phyloP scores from a whole-genome alignment of 2,888 invertebrate species.

The Heliconius hortense region DNA sequence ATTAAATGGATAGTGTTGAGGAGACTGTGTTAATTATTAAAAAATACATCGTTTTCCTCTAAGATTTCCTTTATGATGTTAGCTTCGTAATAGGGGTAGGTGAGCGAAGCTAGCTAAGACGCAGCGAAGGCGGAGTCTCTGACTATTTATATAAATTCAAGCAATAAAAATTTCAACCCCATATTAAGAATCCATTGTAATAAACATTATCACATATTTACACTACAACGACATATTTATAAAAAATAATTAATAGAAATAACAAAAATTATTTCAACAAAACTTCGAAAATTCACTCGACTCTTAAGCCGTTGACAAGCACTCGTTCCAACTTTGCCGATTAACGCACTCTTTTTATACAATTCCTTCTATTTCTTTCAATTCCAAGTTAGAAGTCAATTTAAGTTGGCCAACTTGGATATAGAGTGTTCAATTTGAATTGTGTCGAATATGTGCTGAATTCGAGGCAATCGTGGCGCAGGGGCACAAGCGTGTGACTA shows the following conservation, averaged over 20 bases:
- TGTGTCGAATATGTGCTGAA: background rate
- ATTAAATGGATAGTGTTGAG: background rate
- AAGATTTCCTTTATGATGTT: background rate
- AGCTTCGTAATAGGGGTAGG: background rate
- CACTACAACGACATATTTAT: background rate
- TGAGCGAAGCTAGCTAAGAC: background rate
- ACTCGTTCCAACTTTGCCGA: constrained; percentile 64
- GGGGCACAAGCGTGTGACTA: no score
- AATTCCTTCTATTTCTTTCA: constrained; percentile 39
- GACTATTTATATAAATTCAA: background rate
- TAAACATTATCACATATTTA: background rate
- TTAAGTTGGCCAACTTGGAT: constrained; percentile 33
- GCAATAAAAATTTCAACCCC: background rate
- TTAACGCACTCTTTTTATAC: constrained; percentile 57
- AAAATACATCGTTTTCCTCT: background rate
- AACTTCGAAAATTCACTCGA: constrained; percentile 55
- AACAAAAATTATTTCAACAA: constrained; percentile 6
- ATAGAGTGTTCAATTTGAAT: background rate
- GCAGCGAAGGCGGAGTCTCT: background rate
- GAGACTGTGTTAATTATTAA: background rate
- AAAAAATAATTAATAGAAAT: background rate
- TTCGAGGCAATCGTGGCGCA: no score
- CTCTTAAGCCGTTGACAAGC: constrained; percentile 60
- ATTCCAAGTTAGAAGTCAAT: constrained; percentile 38
- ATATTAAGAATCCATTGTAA: background rate